Evolutionary conservation across 2,888 invertebrate genomes (phyloP).

Genomic region (Smittia aterrima): DNA sequence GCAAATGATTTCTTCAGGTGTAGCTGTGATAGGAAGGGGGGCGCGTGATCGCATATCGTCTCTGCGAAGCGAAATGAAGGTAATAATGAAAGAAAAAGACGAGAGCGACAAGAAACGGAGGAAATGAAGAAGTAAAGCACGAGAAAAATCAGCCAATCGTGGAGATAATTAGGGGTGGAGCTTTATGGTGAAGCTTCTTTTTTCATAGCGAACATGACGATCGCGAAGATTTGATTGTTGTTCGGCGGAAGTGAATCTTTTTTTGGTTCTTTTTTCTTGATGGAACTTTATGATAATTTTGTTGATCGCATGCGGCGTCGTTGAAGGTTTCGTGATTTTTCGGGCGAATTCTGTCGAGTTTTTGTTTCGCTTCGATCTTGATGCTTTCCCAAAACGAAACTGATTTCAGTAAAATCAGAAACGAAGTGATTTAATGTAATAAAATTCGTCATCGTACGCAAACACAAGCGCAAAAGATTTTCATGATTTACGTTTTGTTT

Average conservation of each 20-base stretch:
- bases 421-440: too few species aligned
- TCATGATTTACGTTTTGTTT: too few species aligned
- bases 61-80: constrained; percentile 16
- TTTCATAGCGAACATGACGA: background rate
- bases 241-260: constrained; percentile 10
- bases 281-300: constrained; percentile 16
- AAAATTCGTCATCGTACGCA: too few species aligned
- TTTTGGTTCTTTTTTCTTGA: constrained; percentile 6
- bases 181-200: constrained; percentile 23
- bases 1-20: constrained; percentile 12
- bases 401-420: too few species aligned
- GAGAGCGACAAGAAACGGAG: background rate
- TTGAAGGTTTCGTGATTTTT: background rate
- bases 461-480: too few species aligned
- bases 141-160: constrained; percentile 40
- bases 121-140: constrained; percentile 23
- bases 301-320: background rate
- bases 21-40: constrained; percentile 10
- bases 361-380: too few species aligned
- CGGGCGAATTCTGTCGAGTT: too few species aligned
- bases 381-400: too few species aligned
- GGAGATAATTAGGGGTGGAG: constrained; percentile 42
- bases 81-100: constrained; percentile 29
- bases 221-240: constrained; percentile 18
- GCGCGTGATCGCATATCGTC: constrained; percentile 24